Evolutionary conservation across 2,113 vertebrate species (phyloP), one percentile per base, ranked within the genome.

Genomic region (Ictalurus punctatus): DNA sequence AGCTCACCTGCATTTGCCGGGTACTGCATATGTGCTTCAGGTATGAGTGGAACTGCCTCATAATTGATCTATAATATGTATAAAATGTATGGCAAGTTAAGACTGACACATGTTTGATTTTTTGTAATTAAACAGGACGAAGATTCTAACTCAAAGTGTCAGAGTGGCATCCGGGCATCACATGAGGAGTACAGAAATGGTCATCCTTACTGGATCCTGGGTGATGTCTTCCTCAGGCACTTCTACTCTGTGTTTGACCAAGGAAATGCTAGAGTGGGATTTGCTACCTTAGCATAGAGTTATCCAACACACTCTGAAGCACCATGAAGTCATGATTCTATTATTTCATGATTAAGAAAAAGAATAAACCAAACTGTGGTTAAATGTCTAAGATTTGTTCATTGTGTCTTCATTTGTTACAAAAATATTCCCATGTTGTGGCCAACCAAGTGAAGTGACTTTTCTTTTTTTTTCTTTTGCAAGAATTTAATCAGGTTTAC

Each of bases 241-340:
- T 92, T 91, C 79, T 92, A 91, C 82, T 87, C 91, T n/a, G 89
- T 91, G 52, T 92, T 89, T 61, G 91, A 92, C 73, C 87, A 92
- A 34, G 91, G 87, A 23, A 90, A 90, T 40, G 82, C 34, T 52
- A 79, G 89, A 59, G 91, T 91, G 40, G 90, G 91, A 30, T 92
- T 92, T 81, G 89, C 88, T 21, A 88, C 13, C 2, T 81, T 90
- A 44, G 90, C 87, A 52, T 89, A 91, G 63, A 87, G 69, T 44
- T 37, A 40, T 23, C 54, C 80, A 30, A 81, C 6, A 81, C 13
- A 21, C 2, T 23, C 44, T 21, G 6, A 44, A 44, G 34, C 34
- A 40, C 27, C 59, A 48, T 81, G 52, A 23, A 40, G 21, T 61
- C 56, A 40, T 23, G 8, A 61, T 59, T 82, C 30, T n/a, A 2